Base-by-base conservation (phyloP, 2,888 invertebrate species). In the Hirudinaria manillensis region DNA sequence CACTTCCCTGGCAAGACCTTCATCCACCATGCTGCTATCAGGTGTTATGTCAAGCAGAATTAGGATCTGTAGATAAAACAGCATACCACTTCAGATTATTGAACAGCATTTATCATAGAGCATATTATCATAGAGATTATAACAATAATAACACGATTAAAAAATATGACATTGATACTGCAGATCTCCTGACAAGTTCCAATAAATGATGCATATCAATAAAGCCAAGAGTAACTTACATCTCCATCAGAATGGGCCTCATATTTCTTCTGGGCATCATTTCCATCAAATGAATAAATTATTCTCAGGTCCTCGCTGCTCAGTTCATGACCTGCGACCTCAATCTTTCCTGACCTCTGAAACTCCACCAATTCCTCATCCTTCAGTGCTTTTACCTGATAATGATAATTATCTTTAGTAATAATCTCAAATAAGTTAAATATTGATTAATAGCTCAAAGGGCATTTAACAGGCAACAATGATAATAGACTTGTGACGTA, bases 1-100 rank as follows among this genome's bases (percentile, higher is more conserved):
- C 34, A 98, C 90, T 87, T 99, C 99, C 77, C 98, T 89, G 0
- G 97, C 93, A 34, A 93, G 89, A 13, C 99, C 99, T 88, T 99
- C 98, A 83, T 96, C 93, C 78, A 93, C 88, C 90, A 97, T 91
- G 36, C 91, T 90, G 82, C 93, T 91, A 84, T 94, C 94, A 1
- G 93, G 93, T 0, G 91, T 91, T 75, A 93, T 90, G 84, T 98
- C 93, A 80, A 99, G 86, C 75, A 99, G 87, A 72, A 99, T 91
- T 70, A 99, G 87, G 1, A 95, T 77, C 79, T 80, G 72, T 7
- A 72, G 27, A 68, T 24, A 73, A 71, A 38, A 21, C n/a, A n/a
- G 38, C 6, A 21, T n/a, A 24, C 21, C 56, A 56, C 13, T 61
- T 61, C 61, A 61, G 16, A 45, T 45, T 45, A 61, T 61, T n/a